Base-by-base conservation (phyloP, 35 echinoderm and acorn worm species). In the Amphiura filiformis region DNA sequence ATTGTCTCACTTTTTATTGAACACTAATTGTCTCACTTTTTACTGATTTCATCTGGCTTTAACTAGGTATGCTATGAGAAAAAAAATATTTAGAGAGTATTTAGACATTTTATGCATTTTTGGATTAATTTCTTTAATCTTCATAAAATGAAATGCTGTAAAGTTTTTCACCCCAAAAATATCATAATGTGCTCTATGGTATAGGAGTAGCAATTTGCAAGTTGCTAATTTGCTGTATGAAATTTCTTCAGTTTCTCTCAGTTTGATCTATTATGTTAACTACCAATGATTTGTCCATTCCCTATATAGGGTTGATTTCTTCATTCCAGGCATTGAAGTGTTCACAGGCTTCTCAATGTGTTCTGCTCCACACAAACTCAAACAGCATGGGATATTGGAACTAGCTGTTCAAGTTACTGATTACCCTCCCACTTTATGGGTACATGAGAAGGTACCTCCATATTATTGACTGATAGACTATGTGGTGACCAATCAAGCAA, bases 291-390 rank as follows among this genome's bases (percentile, higher is more conserved):
- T n/a, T n/a, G n/a, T n/a, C n/a, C n/a, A n/a, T n/a, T n/a, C n/a
- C n/a, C n/a, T n/a, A n/a, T n/a, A n/a, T 84, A 99, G 96, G 96
- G 93, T 99, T 38, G 96, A 99, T 65, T 94, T 93, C 82, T 80
- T 99, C 80, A 89, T 94, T 17, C 90, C 93, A 33, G 93, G 90
- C 13, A 39, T 99, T 11, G 92, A 99, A 34, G 81, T 83, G 35
- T 94, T 99, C 56, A 93, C 93, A 9, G 96, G 96, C 20, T 99
- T 86, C 78, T 99, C 96, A 34, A 99, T 99, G 96, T 92, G 57
- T 36, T 92, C 93, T 33, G 77, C 93, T 78, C 93, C 93, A 20
- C 31, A 49, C 11, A 35, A 84, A 49, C 88, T 99, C 37, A 28
- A 36, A 56, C 57, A 92, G 26, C 30, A 84, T 56, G 64, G 84